A percentile compares a stretch with the other conserved stretches of the same genome.
phyloP scores from a whole-genome alignment of 2,113 vertebrate genomes.

The Nibea coibor region DNA sequence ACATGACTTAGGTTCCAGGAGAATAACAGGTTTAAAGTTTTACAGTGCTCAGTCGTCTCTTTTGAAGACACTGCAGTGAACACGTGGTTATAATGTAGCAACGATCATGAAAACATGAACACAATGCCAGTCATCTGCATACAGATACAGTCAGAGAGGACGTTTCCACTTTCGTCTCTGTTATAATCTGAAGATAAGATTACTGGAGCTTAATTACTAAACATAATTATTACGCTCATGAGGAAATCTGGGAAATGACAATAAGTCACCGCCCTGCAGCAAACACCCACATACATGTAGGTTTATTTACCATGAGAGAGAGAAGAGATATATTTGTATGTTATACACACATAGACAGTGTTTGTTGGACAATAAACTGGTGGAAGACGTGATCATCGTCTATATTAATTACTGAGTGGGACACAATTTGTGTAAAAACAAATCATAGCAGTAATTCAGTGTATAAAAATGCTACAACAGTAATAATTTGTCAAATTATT shows the following conservation, averaged over 20 bases:
- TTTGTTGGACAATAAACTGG: neutral
- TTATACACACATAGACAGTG: neutral
- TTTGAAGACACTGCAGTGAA: neutral
- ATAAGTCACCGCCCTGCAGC: neutral
- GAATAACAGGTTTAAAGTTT: neutral
- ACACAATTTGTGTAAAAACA: too few relatives aligned
- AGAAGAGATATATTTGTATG: neutral
- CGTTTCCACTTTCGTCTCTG: neutral
- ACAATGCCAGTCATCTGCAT: neutral
- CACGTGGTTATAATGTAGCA: neutral
- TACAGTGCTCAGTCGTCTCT: neutral
- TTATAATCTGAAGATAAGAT: neutral
- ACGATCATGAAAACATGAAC: neutral
- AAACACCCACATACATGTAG: neutral
- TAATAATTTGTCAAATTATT: too few relatives aligned
- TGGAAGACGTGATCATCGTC: too few relatives aligned
- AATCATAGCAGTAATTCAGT: too few relatives aligned
- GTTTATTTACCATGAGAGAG: neutral
- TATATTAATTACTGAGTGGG: too few relatives aligned
- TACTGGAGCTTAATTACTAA: constrained; percentile 1
- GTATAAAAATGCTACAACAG: too few relatives aligned
- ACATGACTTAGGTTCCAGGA: neutral
- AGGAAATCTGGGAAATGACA: neutral
- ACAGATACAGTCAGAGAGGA: neutral
- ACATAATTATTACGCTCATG: neutral